Evolutionary conservation across 2,888 invertebrate genomes (phyloP).

Genomic region (Cheilosia variabilis): DNA sequence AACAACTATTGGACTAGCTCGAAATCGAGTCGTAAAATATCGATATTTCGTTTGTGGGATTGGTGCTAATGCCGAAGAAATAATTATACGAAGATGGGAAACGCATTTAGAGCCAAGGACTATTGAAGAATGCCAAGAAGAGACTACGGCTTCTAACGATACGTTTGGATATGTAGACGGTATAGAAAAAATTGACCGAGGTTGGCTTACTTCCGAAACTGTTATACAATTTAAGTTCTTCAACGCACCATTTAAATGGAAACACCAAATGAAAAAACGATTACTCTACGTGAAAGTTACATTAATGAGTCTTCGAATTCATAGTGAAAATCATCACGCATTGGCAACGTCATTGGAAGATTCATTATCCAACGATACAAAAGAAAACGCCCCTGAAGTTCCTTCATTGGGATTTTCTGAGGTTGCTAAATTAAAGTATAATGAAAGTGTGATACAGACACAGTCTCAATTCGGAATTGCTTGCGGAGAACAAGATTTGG

Average conservation of each 20-base stretch:
- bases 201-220: conserved; percentile 94
- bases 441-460: conserved; percentile 86
- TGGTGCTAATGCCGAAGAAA: conserved; percentile 85
- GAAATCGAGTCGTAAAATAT: conserved; percentile 88
- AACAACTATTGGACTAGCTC: conserved; percentile 87
- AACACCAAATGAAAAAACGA: conserved; percentile 88
- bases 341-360: conserved; percentile 84
- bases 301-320: conserved; percentile 87
- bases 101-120: conserved; percentile 88
- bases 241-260: conserved; percentile 91
- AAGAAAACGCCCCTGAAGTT: conserved; percentile 85
- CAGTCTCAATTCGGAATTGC: conserved; percentile 94
- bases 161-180: conserved; percentile 88
- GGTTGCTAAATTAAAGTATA: conserved; percentile 88
- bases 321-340: conserved; percentile 79
- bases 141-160: conserved; percentile 82
- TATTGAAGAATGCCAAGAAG: conserved; percentile 84
- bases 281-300: conserved; percentile 90
- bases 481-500: conserved; percentile 89
- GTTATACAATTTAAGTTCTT: conserved; percentile 92
- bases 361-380: conserved; percentile 86
- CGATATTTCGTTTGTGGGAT: conserved; percentile 91
- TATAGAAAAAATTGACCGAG: conserved; percentile 87
- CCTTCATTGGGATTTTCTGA: conserved; percentile 85
- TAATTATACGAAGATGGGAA: conserved; percentile 92